Conservation (phyloP, 2,797 vertebrate genomes). For the Mallotus villosus region DNA sequence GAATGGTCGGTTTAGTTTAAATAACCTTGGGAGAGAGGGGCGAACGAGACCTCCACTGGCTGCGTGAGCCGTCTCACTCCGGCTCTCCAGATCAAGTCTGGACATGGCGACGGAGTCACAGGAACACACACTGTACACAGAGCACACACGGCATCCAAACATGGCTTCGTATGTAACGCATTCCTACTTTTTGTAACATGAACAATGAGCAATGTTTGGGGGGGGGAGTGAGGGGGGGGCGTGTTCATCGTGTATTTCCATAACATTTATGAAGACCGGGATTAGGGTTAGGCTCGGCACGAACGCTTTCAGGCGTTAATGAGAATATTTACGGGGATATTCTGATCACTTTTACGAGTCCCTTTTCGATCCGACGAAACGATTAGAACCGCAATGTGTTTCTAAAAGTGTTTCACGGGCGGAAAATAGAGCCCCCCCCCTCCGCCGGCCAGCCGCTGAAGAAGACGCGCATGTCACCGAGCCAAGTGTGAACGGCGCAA, state of each 20-base stretch:
- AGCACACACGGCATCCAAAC: too few species aligned
- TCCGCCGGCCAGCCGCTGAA: not conserved
- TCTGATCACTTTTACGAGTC: too few species aligned
- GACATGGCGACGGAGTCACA: slow-evolving; percentile 44
- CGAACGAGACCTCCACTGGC: slow-evolving; percentile 62
- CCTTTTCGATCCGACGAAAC: not conserved
- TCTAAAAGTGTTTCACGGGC: slow-evolving; percentile 20
- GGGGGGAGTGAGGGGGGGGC: too few species aligned
- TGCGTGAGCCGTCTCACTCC: slow-evolving; percentile 58
- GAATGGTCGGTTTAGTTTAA: slow-evolving; percentile 78
- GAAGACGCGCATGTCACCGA: slow-evolving; percentile 20
- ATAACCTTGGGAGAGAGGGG: slow-evolving; percentile 73
- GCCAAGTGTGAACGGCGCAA: slow-evolving; percentile 51
- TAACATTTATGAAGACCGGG: too few species aligned
- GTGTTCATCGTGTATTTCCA: too few species aligned
- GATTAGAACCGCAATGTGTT: not conserved
- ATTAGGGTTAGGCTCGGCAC: too few species aligned
- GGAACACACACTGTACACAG: slow-evolving; percentile 20
- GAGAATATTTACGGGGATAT: too few species aligned
- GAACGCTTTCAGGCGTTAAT: too few species aligned
- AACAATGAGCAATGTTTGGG: too few species aligned
- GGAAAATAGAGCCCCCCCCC: not conserved
- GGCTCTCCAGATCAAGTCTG: slow-evolving; percentile 56
- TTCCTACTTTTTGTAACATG: not conserved
- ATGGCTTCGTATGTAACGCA: not conserved